phyloP scores from a whole-genome alignment of 2,113 vertebrate species.

The Catharus minimus region DNA sequence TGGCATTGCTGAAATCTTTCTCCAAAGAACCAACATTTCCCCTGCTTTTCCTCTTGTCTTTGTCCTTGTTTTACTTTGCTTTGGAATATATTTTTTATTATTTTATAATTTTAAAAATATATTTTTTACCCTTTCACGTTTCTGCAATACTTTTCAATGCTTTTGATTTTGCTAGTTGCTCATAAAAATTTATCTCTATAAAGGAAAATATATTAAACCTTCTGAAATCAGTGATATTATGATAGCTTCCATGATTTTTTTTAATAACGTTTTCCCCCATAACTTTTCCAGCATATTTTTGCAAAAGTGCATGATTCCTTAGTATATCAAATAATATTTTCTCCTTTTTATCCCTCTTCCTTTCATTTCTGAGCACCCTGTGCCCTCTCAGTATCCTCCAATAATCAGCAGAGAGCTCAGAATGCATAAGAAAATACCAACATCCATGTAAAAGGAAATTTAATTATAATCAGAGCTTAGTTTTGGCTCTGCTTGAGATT shows the following conservation, averaged over 20 bases:
- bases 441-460: not conserved
- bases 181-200: not conserved
- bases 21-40: too few relatives aligned
- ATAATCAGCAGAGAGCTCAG: not conserved
- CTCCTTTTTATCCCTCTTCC: not conserved
- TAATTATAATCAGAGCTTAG: conserved; percentile 13
- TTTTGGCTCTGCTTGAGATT: not conserved
- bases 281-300: not conserved
- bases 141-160: not conserved
- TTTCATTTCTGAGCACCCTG: not conserved
- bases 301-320: not conserved
- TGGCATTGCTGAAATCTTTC: too few relatives aligned
- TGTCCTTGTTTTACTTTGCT: not conserved
- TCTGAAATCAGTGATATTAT: not conserved
- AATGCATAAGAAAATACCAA: not conserved
- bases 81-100: not conserved
- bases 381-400: not conserved
- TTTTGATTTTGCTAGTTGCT: not conserved
- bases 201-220: not conserved
- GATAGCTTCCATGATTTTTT: not conserved
- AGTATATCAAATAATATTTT: not conserved
- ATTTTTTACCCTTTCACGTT: not conserved
- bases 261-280: fast-evolving
- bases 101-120: not conserved
- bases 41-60: too few relatives aligned